These are phyloP conservation scores for Hemaris fuciformis DNA, from an alignment of 2,888 invertebrate species.

Conservation along the genomic window DNA sequence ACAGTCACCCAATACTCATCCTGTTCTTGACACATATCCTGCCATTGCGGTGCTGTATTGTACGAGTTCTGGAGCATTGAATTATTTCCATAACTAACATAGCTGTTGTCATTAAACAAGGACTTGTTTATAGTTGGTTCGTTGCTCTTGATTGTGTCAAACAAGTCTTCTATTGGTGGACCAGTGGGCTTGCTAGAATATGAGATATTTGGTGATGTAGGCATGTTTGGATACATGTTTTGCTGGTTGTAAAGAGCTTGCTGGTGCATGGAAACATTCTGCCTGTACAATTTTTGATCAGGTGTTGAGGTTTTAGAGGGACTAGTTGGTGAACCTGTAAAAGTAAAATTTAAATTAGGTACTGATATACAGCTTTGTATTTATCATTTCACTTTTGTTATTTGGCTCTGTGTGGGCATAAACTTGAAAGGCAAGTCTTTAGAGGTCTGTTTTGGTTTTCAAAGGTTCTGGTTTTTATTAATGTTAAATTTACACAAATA, in stretches of 20 bases:
- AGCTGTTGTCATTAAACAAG: conserved; percentile 66
- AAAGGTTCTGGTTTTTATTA: too few species aligned
- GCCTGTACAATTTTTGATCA: conserved; percentile 72
- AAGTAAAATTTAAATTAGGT: background rate
- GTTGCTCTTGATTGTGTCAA: conserved; percentile 83
- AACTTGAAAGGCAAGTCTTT: background rate
- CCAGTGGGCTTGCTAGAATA: conserved; percentile 82
- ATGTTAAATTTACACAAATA: background rate
- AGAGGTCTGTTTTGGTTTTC: background rate
- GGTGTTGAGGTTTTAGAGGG: conserved; percentile 72
- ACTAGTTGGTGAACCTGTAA: conserved; percentile 70
- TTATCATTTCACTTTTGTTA: background rate
- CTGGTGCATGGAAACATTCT: conserved; percentile 73
- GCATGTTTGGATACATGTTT: conserved; percentile 48
- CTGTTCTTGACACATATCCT: conserved; percentile 63
- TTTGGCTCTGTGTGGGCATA: background rate
- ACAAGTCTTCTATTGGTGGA: conserved; percentile 86
- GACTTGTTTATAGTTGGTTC: conserved; percentile 67
- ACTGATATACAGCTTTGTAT: too few species aligned
- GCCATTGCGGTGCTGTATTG: conserved; percentile 55
- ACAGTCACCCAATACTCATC: conserved; percentile 92
- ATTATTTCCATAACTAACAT: conserved; percentile 55
- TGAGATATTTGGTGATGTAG: conserved; percentile 56
- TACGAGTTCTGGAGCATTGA: conserved; percentile 66
- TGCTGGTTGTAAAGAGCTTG: conserved; percentile 74